Evolutionary conservation across 2,888 invertebrate species (phyloP).

Genomic region (Corbicula japonica): DNA sequence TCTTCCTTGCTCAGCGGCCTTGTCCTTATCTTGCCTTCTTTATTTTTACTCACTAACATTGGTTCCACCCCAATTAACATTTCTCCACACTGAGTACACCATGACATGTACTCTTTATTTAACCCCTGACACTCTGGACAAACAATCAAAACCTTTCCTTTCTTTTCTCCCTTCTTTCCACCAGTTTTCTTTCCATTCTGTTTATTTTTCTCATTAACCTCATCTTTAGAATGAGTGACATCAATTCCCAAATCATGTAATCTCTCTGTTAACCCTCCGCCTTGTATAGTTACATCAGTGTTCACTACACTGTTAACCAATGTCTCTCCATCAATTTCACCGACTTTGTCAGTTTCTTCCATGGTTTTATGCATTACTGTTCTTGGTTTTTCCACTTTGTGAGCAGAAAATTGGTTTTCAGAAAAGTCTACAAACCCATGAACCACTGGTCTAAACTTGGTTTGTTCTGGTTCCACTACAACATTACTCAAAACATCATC

Average conservation of each 20-base stretch:
- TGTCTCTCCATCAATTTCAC: slow-evolving; percentile 55
- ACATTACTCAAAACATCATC: slow-evolving; percentile 34
- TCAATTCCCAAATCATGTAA: slow-evolving; percentile 78
- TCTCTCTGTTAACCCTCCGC: slow-evolving; percentile 79
- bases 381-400: not conserved
- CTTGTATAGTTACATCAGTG: slow-evolving; percentile 71
- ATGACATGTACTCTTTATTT: slow-evolving; percentile 82
- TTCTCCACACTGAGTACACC: slow-evolving; percentile 82
- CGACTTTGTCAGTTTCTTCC: slow-evolving; percentile 13
- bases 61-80: slow-evolving; percentile 81
- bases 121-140: slow-evolving; percentile 80
- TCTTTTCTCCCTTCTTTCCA: slow-evolving; percentile 40
- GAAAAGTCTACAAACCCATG: slow-evolving; percentile 11
- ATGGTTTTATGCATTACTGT: not conserved
- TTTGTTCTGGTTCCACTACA: not conserved
- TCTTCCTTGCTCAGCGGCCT: slow-evolving; percentile 45
- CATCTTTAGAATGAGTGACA: slow-evolving; percentile 67
- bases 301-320: slow-evolving; percentile 65
- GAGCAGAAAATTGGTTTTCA: not conserved
- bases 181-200: slow-evolving; percentile 18
- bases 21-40: slow-evolving; percentile 55
- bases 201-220: not conserved
- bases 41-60: slow-evolving; percentile 69
- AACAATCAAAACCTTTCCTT: slow-evolving; percentile 68
- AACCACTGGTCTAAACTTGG: slow-evolving; percentile 10